Conservation (phyloP, 2,888 invertebrate species). For the Drosophila fungiperda region DNA sequence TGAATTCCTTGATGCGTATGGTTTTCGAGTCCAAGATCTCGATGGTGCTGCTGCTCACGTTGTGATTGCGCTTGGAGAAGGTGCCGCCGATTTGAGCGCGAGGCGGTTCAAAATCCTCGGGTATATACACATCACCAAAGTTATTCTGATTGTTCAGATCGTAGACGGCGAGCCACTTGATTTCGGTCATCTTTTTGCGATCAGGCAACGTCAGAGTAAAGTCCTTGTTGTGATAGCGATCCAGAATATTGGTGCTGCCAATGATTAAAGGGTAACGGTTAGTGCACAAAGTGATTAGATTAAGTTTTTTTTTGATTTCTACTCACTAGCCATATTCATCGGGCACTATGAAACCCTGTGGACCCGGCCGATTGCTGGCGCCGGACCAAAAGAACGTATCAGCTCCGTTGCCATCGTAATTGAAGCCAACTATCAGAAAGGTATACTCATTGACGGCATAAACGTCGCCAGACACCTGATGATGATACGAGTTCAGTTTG, state of each 20-base stretch:
- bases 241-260: slow-evolving; percentile 92
- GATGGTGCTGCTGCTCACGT: slow-evolving; percentile 90
- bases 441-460: slow-evolving; percentile 95
- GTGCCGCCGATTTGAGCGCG: slow-evolving; percentile 87
- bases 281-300: not conserved
- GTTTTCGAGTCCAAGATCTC: slow-evolving; percentile 93
- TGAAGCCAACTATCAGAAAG: slow-evolving; percentile 91
- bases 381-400: slow-evolving; percentile 98
- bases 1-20: slow-evolving; percentile 90
- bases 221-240: slow-evolving; percentile 94
- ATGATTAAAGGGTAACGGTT: not conserved
- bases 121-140: slow-evolving; percentile 95
- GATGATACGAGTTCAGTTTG: slow-evolving; percentile 95
- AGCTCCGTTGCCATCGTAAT: slow-evolving; percentile 95
- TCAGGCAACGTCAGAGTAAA: slow-evolving; percentile 93
- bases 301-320: not conserved
- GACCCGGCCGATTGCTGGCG: slow-evolving; percentile 93
- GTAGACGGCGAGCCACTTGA: slow-evolving; percentile 95
- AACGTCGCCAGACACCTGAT: slow-evolving; percentile 94
- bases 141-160: slow-evolving; percentile 94
- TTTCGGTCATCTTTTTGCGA: slow-evolving; percentile 93
- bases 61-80: slow-evolving; percentile 88
- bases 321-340: slow-evolving; percentile 94
- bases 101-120: slow-evolving; percentile 96
- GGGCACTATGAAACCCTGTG: slow-evolving; percentile 96